Percentiles rank a stretch among this genome's conserved stretches.
Conservation (phyloP, 2,113 vertebrate genomes). For the Rhabdornis inornatus region DNA sequence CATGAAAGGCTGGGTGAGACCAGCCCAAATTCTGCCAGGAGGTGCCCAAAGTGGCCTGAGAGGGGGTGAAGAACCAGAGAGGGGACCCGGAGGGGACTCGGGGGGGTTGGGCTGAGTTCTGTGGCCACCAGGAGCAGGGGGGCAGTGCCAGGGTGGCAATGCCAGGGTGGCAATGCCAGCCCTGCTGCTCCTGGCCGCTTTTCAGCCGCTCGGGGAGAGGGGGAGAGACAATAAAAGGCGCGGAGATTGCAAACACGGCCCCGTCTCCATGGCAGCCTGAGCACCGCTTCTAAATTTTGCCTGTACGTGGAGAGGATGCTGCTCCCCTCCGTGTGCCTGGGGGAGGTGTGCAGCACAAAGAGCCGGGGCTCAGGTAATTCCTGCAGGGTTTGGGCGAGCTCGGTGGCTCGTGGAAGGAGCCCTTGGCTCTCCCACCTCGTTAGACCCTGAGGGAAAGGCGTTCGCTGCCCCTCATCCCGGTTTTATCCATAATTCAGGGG, state of each 20-base stretch:
- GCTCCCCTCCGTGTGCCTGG: neutral
- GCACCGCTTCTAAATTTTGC: constrained; percentile 53
- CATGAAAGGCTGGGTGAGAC: neutral
- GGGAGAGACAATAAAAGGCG: neutral
- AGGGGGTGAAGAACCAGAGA: neutral
- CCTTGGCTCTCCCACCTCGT: neutral
- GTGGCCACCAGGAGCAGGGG: neutral
- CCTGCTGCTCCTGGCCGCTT: neutral
- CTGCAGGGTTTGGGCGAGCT: neutral
- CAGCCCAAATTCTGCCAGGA: neutral
- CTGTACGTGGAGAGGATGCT: neutral
- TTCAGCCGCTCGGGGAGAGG: neutral
- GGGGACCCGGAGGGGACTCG: neutral
- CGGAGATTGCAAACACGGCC: neutral
- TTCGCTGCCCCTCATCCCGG: accelerated
- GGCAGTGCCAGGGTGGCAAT: neutral
- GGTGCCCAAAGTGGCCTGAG: neutral
- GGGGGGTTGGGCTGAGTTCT: neutral
- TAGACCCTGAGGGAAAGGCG: accelerated
- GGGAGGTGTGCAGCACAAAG: neutral
- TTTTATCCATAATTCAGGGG: neutral
- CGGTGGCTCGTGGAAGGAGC: neutral
- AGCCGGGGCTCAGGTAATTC: neutral
- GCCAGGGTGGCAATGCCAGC: neutral
- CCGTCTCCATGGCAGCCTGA: constrained; percentile 62